Evolutionary conservation across 1,140 invertebrate genomes (phyloP).

Genomic region (Dinothrombium tinctorium): DNA sequence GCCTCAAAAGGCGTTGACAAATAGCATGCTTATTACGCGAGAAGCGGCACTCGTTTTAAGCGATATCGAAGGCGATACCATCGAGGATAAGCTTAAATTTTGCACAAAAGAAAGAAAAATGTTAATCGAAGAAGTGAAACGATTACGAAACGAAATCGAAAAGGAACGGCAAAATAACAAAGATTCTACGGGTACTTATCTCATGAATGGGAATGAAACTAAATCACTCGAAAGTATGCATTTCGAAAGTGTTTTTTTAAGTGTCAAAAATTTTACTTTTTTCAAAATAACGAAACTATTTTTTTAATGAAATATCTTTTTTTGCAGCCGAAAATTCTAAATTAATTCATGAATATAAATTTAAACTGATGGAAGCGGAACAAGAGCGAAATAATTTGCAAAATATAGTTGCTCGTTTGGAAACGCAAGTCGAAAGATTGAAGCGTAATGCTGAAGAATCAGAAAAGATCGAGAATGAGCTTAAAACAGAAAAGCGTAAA

Average conservation of each 20-base stretch:
- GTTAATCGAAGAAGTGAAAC: slow-evolving; percentile 4
- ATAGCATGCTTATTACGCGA: not conserved
- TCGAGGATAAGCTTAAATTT: slow-evolving; percentile 5
- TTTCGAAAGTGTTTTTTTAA: not conserved
- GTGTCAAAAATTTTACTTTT: not conserved
- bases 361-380: slow-evolving; percentile 83
- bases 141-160: slow-evolving; percentile 13
- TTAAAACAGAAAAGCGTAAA: slow-evolving; percentile 83
- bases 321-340: slow-evolving; percentile 50
- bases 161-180: slow-evolving; percentile 13
- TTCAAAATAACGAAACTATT: not conserved
- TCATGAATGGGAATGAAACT: not conserved
- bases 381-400: slow-evolving; percentile 72
- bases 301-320: not conserved
- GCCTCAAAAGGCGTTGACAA: not conserved
- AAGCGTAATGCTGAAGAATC: slow-evolving; percentile 72
- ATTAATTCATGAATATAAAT: slow-evolving; percentile 54
- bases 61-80: slow-evolving; percentile 4
- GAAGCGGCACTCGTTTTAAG: slow-evolving; percentile 5
- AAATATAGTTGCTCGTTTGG: slow-evolving; percentile 44
- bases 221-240: not conserved
- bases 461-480: slow-evolving; percentile 79
- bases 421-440: slow-evolving; percentile 82
- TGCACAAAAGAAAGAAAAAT: not conserved
- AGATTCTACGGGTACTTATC: slow-evolving; percentile 10